Base-by-base conservation (phyloP, 2,888 invertebrate species). In the Diplazon laetatorius region DNA sequence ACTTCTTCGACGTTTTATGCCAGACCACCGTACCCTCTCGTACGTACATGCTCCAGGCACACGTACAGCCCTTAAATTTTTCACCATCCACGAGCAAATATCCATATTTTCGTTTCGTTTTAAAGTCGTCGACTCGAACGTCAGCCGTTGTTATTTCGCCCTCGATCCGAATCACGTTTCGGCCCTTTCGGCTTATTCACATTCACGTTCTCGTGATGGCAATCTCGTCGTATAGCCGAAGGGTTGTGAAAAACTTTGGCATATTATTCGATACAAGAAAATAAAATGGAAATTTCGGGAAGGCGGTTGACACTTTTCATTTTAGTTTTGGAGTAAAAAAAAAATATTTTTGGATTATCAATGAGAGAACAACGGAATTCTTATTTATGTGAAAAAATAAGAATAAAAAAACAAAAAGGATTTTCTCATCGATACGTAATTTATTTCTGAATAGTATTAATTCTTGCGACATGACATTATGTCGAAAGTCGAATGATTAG, bases 81-180 rank as follows among this genome's bases (percentile, higher is more conserved):
- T 76, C 48, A n/a, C 25, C 25, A n/a, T n/a, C 37, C 37, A 10
- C 68, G 55, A 78, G 75, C 78, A 57, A 78, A 76, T 76, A 75
- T 75, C 78, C 75, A 76, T 76, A 69, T 20, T 71, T 70, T 65
- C 65, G n/a, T n/a, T 75, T 35, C 30, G 48, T 22, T 22, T 55
- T 44, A 42, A 66, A 68, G 52, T 66, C 60, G 60, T 62, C 55
- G 55, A 12, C 3, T 60, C 60, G 69, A 63, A 78, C 42, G 60
- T 62, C 66, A 65, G 39, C 46, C 60, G 66, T 78, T 75, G 70
- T 78, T 75, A 71, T 71, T 78, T 70, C 66, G 60, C 37, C 39
- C 66, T 66, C 66, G 60, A 74, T 65, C 74, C 69, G 50, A 70
- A 78, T 78, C 75, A 75, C 78, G 75, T 66, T 66, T 52, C 57